Base-by-base conservation (phyloP, 2,113 vertebrate species). In the Hypanus sabinus region DNA sequence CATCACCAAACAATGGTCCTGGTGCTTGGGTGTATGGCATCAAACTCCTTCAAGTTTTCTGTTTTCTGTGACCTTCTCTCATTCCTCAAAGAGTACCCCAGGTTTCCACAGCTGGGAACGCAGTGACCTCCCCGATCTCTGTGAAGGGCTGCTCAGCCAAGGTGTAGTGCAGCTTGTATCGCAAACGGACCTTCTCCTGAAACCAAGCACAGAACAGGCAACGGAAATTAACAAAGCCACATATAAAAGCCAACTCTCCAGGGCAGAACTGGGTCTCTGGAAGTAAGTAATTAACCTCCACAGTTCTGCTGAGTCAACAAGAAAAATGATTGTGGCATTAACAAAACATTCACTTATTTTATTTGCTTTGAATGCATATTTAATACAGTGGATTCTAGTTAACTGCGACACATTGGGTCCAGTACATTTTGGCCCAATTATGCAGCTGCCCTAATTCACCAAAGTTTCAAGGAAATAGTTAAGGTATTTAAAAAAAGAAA, bases 111-210 rank as follows among this genome's bases (percentile, higher is more conserved):
- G 96, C 96, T 0, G 98, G 98, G 60, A 98, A 97, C 94, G 95
- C 95, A 8, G 97, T 95, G 3, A 98, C 95, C 94, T 98, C 98
- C 94, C 97, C 97, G 5, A 94, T 96, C 95, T 98, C 95, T 0
- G 94, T 95, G 95, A 96, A 95, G 77, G 94, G 95, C 94, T 96
- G 96, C 75, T 94, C 27, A 0, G 97, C 97, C 0, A 97, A 97
- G 0, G 55, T 97, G 96, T 98, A 97, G 0, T 38, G 94, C 94
- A 99, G 95, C 70, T 96, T 97, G 95, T 97, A 98, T 76, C 97
- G 96, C 81, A 99, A 95, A 0, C 96, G 97, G 94, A 98, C 62
- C 46, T 96, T 97, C 94, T 95, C 94, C 98, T 98, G 80, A 94
- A 92, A 94, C 14, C 94, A 81, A 27, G 65, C 38, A 73, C 71